Conservation (phyloP, 2,888 invertebrate genomes). For the Lasioglossum zephyrum region DNA sequence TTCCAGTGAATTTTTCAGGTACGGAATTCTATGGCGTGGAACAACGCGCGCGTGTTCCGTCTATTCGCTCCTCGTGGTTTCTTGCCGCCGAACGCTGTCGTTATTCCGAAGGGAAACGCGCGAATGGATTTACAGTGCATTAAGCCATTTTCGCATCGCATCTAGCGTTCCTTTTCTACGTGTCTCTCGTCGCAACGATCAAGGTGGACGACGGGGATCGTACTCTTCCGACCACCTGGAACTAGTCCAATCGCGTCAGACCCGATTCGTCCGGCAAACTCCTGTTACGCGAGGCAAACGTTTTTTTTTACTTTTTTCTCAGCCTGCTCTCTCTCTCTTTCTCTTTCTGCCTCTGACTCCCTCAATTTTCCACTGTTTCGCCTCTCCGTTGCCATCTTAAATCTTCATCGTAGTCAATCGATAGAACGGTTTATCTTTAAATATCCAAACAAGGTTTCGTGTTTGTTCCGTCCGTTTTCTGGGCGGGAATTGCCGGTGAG, state of each 20-base stretch:
- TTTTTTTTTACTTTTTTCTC: neutral
- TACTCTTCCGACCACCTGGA: conserved; percentile 65
- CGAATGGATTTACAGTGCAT: conserved; percentile 78
- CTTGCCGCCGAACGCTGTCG: conserved; percentile 5
- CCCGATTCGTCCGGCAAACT: neutral
- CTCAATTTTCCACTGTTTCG: too few relatives aligned
- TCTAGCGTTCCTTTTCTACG: conserved; percentile 59
- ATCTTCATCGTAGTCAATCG: neutral
- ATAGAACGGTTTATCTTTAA: neutral
- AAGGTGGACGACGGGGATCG: conserved; percentile 13
- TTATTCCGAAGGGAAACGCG: conserved; percentile 59
- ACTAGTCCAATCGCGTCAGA: conserved; percentile 64
- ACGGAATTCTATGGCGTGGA: neutral
- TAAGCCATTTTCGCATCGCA: conserved; percentile 80
- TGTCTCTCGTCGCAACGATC: conserved; percentile 46
- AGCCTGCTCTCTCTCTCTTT: neutral
- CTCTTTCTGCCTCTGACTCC: neutral
- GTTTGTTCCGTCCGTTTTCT: too few relatives aligned
- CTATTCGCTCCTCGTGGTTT: neutral
- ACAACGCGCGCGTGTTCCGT: neutral
- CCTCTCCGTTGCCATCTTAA: neutral
- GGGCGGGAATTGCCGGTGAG: too few relatives aligned
- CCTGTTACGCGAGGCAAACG: neutral
- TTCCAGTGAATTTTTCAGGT: neutral
- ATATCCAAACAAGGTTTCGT: neutral